phyloP scores from a whole-genome alignment of 2,888 invertebrate species.

The Gandaritis pyraliata region DNA sequence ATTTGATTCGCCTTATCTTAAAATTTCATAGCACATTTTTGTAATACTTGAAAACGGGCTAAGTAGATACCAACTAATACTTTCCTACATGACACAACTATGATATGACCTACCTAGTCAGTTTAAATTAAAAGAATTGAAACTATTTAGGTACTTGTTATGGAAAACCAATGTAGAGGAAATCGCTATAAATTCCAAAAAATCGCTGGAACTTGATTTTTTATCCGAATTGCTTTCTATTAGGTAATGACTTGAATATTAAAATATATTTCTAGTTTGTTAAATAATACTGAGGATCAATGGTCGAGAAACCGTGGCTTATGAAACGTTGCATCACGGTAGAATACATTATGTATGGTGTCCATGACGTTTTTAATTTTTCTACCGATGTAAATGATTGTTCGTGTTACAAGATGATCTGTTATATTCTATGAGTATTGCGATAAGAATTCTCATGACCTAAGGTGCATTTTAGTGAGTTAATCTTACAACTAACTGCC shows the following conservation, averaged over 20 bases:
- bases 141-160: no score
- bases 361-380: constrained; percentile 17
- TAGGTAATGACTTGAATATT: constrained; percentile 29
- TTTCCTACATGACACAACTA: constrained; percentile 1
- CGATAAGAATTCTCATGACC: constrained; percentile 16
- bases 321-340: constrained; percentile 34
- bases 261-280: constrained; percentile 29
- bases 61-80: not conserved
- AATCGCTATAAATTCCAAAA: not conserved
- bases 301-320: constrained; percentile 33
- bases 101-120: not conserved
- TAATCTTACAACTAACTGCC: constrained; percentile 19
- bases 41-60: constrained; percentile 9
- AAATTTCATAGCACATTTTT: constrained; percentile 17
- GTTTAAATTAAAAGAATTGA: no score
- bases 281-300: constrained; percentile 31
- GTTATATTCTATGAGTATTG: constrained; percentile 1
- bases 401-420: not conserved
- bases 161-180: no score
- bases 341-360: constrained; percentile 19
- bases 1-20: constrained; percentile 27
- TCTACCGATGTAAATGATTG: not conserved
- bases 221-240: constrained; percentile 25
- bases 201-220: constrained; percentile 15
- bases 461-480: constrained; percentile 10